These are phyloP conservation scores for Gastracanthus pulcherrimus DNA, from an alignment of 2,888 invertebrate genomes.

Conservation along the genomic window DNA sequence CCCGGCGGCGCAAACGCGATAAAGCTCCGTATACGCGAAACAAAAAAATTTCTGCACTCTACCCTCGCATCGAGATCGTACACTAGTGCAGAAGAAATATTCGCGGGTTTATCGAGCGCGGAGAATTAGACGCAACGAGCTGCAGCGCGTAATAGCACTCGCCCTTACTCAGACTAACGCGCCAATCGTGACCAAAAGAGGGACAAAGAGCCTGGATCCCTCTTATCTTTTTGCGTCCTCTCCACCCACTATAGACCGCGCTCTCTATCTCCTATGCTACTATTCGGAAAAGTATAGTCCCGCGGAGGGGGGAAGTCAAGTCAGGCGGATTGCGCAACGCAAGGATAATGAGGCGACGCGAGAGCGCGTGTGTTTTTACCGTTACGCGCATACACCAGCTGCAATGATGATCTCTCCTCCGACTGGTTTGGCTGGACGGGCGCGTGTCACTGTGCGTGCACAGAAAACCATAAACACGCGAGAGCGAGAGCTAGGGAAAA, in stretches of 20 bases:
- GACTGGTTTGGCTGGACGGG: constrained; percentile 12
- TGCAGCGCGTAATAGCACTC: neutral
- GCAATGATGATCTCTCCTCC: neutral
- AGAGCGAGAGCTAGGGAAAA: constrained; percentile 15
- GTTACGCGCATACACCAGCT: constrained; percentile 13
- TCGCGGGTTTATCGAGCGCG: neutral
- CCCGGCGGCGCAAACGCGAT: too few species aligned
- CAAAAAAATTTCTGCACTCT: too few species aligned
- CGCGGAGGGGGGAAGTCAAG: too few species aligned
- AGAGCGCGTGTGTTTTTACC: neutral
- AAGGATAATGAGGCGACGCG: constrained; percentile 31
- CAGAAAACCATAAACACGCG: constrained; percentile 33
- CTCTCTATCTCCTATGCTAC: neutral
- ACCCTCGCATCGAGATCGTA: neutral
- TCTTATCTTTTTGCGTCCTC: too few species aligned
- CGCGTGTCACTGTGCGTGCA: neutral
- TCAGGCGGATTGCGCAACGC: constrained; percentile 35
- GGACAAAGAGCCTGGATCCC: neutral
- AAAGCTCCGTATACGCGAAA: too few species aligned
- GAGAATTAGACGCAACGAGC: too few species aligned
- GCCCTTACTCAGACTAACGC: too few species aligned
- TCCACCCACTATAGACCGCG: neutral
- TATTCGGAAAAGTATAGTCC: too few species aligned
- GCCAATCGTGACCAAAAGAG: neutral
- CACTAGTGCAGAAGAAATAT: too few species aligned